These are phyloP conservation scores for Orientallactaga bullata DNA, from an alignment of 2,113 vertebrate genomes.

Conservation along the genomic window DNA sequence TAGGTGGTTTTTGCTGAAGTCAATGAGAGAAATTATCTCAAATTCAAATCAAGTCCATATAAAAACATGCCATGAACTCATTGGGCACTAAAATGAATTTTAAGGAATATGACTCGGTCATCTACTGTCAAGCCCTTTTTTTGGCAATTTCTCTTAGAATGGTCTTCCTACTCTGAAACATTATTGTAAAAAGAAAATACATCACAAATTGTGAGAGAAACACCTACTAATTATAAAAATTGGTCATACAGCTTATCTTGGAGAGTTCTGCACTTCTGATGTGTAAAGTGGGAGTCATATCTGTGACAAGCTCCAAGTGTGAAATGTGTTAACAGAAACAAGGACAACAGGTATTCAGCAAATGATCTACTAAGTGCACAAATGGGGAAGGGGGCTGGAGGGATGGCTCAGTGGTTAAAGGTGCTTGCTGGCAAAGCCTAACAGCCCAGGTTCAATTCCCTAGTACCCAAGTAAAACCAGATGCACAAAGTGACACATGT, in stretches of 20 bases:
- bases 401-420: background rate
- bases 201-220: background rate
- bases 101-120: slow-evolving; percentile 4
- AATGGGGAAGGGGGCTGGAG: background rate
- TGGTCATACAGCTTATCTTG: background rate
- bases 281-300: background rate
- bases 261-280: background rate
- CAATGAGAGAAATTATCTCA: background rate
- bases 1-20: slow-evolving; percentile 13
- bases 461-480: background rate
- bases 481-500: no score
- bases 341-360: background rate
- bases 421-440: background rate
- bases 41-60: background rate
- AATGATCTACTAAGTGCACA: background rate
- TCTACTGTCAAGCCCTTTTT: background rate
- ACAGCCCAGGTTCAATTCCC: background rate
- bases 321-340: background rate
- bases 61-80: slow-evolving; percentile 5
- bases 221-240: background rate
- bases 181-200: slow-evolving; percentile 15
- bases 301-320: background rate
- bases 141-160: slow-evolving; percentile 21
- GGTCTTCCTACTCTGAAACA: slow-evolving; percentile 18
- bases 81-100: slow-evolving; percentile 19